These are phyloP conservation scores for Phyllotis vaccarum DNA, from an alignment of 2,797 vertebrate species.

Conservation along the genomic window DNA sequence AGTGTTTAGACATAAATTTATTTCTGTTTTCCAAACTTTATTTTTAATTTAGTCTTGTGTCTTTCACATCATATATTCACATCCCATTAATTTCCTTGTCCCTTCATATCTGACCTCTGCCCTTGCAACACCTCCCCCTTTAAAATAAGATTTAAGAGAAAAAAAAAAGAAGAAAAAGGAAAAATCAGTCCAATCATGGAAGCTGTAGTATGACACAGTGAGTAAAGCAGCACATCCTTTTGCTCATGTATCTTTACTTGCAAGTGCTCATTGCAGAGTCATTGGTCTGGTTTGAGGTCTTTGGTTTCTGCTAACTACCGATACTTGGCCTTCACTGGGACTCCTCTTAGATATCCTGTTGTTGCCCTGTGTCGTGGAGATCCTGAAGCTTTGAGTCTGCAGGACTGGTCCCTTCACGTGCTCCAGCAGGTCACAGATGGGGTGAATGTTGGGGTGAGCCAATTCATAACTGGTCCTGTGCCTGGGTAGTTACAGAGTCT, in stretches of 20 bases:
- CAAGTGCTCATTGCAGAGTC: neutral
- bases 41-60: neutral
- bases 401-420: neutral
- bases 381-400: neutral
- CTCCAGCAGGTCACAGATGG: neutral
- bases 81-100: neutral
- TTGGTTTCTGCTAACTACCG: neutral
- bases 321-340: neutral
- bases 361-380: neutral
- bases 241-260: neutral
- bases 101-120: neutral
- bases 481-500: neutral
- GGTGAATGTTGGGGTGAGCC: neutral
- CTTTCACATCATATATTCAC: neutral
- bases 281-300: neutral
- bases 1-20: neutral
- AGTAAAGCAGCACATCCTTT: neutral
- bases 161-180: neutral
- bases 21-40: neutral
- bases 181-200: neutral
- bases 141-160: neutral
- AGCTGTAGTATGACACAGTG: neutral
- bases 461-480: neutral
- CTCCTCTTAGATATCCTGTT: neutral
- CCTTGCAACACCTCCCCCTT: neutral